phyloP scores from a whole-genome alignment of 2,888 invertebrate species.

The Theristus sp. region DNA sequence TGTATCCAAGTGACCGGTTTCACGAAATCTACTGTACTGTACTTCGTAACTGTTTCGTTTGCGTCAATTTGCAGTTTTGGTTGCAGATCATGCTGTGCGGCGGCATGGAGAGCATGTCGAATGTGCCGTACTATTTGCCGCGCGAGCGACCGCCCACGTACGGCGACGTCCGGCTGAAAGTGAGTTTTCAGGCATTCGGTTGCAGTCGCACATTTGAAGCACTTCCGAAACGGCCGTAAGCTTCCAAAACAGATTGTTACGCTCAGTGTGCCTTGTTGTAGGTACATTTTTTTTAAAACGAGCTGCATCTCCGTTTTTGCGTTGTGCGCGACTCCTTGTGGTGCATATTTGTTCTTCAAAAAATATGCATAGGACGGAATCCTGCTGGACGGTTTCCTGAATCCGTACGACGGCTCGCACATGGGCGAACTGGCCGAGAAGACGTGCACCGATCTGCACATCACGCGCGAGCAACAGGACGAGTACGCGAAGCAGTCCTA shows the following conservation, averaged over 20 bases:
- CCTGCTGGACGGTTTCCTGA: not conserved
- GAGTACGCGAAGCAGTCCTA: not conserved
- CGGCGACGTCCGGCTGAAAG: no score
- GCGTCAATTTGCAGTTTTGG: no score
- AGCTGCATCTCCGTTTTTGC: no score
- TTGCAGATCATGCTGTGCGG: constrained; percentile 72
- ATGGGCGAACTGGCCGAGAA: not conserved
- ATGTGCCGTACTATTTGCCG: constrained; percentile 82
- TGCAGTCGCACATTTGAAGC: constrained; percentile 25
- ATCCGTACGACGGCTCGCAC: not conserved
- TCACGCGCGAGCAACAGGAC: not conserved
- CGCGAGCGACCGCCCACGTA: constrained; percentile 70
- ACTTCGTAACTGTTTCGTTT: no score
- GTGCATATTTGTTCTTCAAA: not conserved
- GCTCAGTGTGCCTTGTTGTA: no score
- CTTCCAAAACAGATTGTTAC: no score
- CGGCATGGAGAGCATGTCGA: constrained; percentile 99
- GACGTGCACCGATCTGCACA: not conserved
- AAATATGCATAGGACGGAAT: not conserved
- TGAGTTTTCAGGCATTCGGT: constrained; percentile 66
- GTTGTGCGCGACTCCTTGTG: no score
- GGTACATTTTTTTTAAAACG: not conserved
- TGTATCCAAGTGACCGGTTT: no score
- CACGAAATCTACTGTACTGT: no score
- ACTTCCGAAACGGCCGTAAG: no score